Conservation (phyloP, 1,140 invertebrate genomes). For the Yoshiicerus persimilis region DNA sequence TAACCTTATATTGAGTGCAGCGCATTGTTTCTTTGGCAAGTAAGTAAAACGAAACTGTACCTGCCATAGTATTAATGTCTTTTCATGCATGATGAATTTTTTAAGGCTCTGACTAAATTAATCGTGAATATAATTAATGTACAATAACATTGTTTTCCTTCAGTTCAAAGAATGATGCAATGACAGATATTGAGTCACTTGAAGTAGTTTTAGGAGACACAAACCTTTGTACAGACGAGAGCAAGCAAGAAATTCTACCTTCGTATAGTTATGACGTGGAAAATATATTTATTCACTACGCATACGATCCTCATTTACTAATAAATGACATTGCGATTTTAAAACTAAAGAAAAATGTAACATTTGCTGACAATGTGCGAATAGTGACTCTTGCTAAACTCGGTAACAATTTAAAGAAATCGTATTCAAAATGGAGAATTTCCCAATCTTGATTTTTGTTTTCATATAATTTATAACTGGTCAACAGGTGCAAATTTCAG, state of each 20-base stretch:
- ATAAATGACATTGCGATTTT: conserved; percentile 35
- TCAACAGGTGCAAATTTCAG: conserved; percentile 11
- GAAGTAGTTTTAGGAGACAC: conserved; percentile 38
- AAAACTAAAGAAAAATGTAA: conserved; percentile 25
- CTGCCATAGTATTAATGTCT: background rate
- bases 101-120: background rate
- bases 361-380: background rate
- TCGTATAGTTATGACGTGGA: conserved; percentile 33
- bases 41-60: no score
- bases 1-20: conserved; percentile 54
- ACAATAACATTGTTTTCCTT: background rate
- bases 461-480: background rate
- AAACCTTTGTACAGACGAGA: conserved; percentile 29
- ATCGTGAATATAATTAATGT: background rate
- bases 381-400: background rate
- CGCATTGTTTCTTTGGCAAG: conserved; percentile 53
- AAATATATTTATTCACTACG: conserved; percentile 34
- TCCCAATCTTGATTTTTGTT: background rate
- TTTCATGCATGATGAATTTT: background rate
- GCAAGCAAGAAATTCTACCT: background rate
- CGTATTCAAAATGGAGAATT: background rate
- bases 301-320: conserved; percentile 27
- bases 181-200: background rate
- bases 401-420: no score
- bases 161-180: conserved; percentile 30